Base-by-base conservation (phyloP, 2,113 vertebrate species). In the Triplophysa dalaica region DNA sequence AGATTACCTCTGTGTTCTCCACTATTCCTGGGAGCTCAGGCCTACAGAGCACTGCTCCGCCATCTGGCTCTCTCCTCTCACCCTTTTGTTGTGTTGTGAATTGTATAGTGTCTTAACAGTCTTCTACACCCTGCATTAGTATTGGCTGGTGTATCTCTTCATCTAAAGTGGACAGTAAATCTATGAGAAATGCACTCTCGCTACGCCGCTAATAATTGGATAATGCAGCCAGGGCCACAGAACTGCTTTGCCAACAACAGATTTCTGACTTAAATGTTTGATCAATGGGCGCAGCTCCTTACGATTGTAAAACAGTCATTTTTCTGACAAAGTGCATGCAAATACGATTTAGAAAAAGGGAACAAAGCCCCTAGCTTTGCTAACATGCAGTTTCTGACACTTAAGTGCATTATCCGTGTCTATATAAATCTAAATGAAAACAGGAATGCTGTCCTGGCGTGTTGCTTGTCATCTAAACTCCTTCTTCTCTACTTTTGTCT, bases 131-230 rank as follows among this genome's bases (percentile, higher is more conserved):
- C 1, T 77, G 66, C 65, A 61, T 82, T 81, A 77, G 45, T 64
- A 43, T 14, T 38, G n/a, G 48, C 41, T 48, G 17, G 63, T 72
- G 38, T 61, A 75, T 75, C 77, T 70, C 74, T 68, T 79, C 62
- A 77, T 78, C 74, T 78, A 54, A 69, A 81, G 54, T 78, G 78
- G 81, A 70, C 81, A 79, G 26, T 81, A 76, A 72, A 83, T 83
- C 65, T 61, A 79, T 83, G 64, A 61, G 63, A 66, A 4, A 8
- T 62, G 41, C 48, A n/a, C 33, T 73, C 72, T 74, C 70, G 24
- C 80, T 78, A 54, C 17, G 41, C 68, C 33, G 26, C 81, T 69
- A 45, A 74, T 54, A 70, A 48, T 73, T 74, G 69, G 73, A 78
- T 84, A 79, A 84, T 70, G 70, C 58, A 65, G 64, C 48, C 70